Conservation (phyloP, 2,113 vertebrate species). For the Pteruthius melanotis region DNA sequence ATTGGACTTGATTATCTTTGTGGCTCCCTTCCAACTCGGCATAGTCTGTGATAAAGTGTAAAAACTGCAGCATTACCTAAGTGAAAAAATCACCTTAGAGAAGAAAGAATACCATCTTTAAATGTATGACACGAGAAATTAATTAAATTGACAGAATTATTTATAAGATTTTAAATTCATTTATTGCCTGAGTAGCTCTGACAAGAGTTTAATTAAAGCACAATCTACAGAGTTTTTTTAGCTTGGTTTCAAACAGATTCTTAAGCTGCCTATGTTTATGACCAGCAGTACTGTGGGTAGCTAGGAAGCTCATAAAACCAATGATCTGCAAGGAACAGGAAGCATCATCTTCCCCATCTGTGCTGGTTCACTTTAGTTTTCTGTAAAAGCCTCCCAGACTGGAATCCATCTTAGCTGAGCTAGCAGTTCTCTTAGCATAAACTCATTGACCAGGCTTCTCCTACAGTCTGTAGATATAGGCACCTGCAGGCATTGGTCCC, state of each 20-base stretch:
- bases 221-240: background rate
- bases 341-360: background rate
- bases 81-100: background rate
- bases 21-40: background rate
- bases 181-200: constrained; percentile 29
- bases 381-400: background rate
- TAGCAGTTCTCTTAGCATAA: background rate
- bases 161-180: background rate
- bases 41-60: background rate
- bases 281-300: background rate
- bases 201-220: constrained; percentile 18
- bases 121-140: background rate
- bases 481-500: background rate
- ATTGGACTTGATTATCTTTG: background rate
- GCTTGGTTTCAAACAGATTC: background rate
- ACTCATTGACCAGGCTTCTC: background rate
- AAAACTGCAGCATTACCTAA: background rate
- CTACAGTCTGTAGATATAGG: background rate
- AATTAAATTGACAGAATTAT: background rate
- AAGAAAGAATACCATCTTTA: background rate
- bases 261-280: background rate
- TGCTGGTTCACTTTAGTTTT: background rate
- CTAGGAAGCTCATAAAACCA: background rate
- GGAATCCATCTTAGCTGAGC: background rate
- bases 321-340: background rate